Evolutionary conservation across 2,888 invertebrate species (phyloP).

Genomic region (Leptopilina syphax): DNA sequence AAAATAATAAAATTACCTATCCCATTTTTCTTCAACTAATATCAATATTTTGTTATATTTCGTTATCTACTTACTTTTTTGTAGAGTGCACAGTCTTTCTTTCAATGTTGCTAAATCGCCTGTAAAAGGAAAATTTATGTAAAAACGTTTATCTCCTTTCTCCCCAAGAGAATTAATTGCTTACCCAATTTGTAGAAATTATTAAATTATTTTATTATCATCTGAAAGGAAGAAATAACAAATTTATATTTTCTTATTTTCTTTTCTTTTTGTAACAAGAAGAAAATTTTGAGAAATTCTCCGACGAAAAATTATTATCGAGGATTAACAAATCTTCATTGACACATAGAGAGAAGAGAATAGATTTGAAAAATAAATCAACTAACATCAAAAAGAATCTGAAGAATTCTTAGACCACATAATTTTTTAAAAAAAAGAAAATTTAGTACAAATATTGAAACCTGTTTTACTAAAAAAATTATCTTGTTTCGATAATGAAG

Average conservation of each 20-base stretch:
- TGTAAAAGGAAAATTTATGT: constrained; percentile 15
- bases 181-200: neutral
- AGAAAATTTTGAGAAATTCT: neutral
- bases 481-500: neutral
- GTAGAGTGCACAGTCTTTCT: neutral
- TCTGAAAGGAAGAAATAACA: neutral
- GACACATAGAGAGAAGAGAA: neutral
- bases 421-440: no score
- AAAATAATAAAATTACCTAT: no score
- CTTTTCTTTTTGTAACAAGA: neutral
- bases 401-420: no score
- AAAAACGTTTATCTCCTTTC: neutral
- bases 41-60: no score
- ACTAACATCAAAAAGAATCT: neutral
- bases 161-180: neutral
- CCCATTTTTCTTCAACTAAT: no score
- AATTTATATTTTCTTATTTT: neutral
- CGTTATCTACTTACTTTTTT: neutral
- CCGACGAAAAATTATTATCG: neutral
- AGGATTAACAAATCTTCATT: constrained; percentile 1
- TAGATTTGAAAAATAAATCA: constrained; percentile 1
- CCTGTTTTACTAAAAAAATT: neutral
- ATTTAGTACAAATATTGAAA: neutral
- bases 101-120: neutral
- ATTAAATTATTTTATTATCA: neutral